Base-by-base conservation (phyloP, 2,113 vertebrate genomes). In the Triplophysa dalaica region DNA sequence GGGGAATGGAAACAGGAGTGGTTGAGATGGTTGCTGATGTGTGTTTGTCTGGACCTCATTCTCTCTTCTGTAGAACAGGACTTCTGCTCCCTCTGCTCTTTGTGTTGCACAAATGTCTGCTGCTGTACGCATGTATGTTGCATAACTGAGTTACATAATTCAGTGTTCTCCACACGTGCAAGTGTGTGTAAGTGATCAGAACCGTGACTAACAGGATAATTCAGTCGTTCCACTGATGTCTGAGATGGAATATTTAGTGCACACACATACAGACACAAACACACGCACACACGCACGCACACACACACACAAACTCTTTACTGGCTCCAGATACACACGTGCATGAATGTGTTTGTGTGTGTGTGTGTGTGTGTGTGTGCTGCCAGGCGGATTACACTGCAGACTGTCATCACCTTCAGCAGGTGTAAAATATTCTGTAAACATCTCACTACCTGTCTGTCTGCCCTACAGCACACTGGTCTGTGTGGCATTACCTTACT, bases 371-470 rank as follows among this genome's bases (percentile, higher is more conserved):
- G n/a, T n/a, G n/a, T n/a, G n/a, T n/a, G n/a, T n/a, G n/a, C n/a
- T n/a, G n/a, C n/a, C n/a, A n/a, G n/a, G n/a, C n/a, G n/a, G n/a
- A n/a, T 84, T 85, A 85, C 86, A 82, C 86, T 72, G 54, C 68
- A 85, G 82, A 83, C 85, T 90, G 88, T 90, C 87, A 86, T 89
- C 90, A 90, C 89, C 88, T 86, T 89, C 89, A 89, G 87, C 78
- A 86, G 87, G 90, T 81, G 90, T 85, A 87, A 91, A 93, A 88
- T 83, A 85, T 86, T 70, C 88, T 87, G 90, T 84, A 87, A 90
- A 90, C 87, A 82, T 82, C 86, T 89, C 84, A 76, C 62, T 38
- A 77, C 52, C 75, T 72, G 66, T 72, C 56, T 81, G 81, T 70
- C 83, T 22, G 24, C 9, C 70, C 54, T 45, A 10, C 12, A 29